These are phyloP conservation scores for Patella depressa DNA, from an alignment of 2,888 invertebrate species.

Conservation along the genomic window DNA sequence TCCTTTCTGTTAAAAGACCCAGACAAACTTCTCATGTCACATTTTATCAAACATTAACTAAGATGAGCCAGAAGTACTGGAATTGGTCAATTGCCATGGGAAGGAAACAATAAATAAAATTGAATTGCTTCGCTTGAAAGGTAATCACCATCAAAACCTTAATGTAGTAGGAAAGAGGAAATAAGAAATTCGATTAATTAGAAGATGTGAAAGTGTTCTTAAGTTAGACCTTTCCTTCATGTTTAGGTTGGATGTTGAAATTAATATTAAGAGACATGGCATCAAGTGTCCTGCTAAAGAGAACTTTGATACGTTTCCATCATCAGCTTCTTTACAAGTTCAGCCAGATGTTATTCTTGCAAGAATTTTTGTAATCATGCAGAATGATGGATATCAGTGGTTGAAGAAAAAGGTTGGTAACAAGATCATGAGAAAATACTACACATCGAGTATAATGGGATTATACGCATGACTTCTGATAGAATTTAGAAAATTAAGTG, in stretches of 20 bases:
- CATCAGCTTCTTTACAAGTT: constrained; percentile 15
- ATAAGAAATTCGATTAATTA: constrained; percentile 25
- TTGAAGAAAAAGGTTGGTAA: constrained; percentile 31
- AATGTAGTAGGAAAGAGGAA: constrained; percentile 24
- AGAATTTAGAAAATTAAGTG: not conserved
- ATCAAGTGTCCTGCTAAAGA: constrained; percentile 16
- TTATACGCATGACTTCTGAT: constrained; percentile 19
- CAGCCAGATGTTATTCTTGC: constrained; percentile 33
- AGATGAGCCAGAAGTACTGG: constrained; percentile 21
- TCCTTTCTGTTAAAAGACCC: not conserved
- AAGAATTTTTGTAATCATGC: constrained; percentile 35
- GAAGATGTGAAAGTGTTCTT: constrained; percentile 20
- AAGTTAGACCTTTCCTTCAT: constrained; percentile 33
- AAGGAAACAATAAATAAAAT: constrained; percentile 26
- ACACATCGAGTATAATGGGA: constrained; percentile 33
- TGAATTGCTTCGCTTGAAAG: constrained; percentile 22
- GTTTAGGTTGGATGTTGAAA: constrained; percentile 32
- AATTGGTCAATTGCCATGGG: constrained; percentile 15
- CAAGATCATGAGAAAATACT: constrained; percentile 33
- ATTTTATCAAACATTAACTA: not conserved
- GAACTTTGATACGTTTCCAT: not conserved
- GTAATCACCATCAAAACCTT: constrained; percentile 25
- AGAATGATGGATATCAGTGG: constrained; percentile 34
- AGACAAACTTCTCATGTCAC: not conserved
- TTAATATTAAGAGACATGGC: constrained; percentile 25